phyloP scores from a whole-genome alignment of 2,888 invertebrate genomes.

The Punctoribates punctum region DNA sequence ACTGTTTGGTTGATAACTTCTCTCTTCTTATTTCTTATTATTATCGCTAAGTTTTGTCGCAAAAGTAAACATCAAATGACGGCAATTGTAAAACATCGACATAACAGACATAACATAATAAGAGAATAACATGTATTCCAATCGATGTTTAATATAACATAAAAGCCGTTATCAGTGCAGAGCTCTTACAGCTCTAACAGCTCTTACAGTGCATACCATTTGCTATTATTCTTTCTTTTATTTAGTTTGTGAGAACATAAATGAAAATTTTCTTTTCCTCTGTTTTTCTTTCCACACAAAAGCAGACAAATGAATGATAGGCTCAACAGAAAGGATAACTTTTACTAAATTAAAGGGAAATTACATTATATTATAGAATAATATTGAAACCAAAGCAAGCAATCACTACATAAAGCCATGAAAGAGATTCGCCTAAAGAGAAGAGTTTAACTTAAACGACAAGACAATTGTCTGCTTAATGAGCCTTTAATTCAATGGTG shows the following conservation, averaged over 20 bases:
- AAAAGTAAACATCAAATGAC: slow-evolving; percentile 35
- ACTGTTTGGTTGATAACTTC: slow-evolving; percentile 21
- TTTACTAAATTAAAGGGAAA: slow-evolving; percentile 26
- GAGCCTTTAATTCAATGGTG: slow-evolving; percentile 24
- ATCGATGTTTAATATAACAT: slow-evolving; percentile 22
- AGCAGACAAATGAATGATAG: slow-evolving; percentile 8
- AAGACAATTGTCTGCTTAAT: slow-evolving; percentile 34
- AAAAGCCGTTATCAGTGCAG: slow-evolving; percentile 34
- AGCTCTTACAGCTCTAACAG: slow-evolving; percentile 13
- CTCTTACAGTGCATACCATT: slow-evolving; percentile 24
- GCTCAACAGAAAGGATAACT: background rate
- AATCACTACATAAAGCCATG: slow-evolving; percentile 8
- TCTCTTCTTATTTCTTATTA: slow-evolving; percentile 5
- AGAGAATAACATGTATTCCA: slow-evolving; percentile 20
- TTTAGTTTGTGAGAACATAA: slow-evolving; percentile 27
- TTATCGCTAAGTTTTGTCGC: slow-evolving; percentile 29
- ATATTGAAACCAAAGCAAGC: slow-evolving; percentile 16
- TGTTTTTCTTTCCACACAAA: slow-evolving; percentile 24
- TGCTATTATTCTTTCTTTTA: slow-evolving; percentile 24
- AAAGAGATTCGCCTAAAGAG: background rate
- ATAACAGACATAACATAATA: slow-evolving; percentile 19
- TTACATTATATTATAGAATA: background rate
- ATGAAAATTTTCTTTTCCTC: slow-evolving; percentile 33
- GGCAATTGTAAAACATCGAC: slow-evolving; percentile 33
- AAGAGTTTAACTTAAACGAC: slow-evolving; percentile 18